A percentile compares a stretch with the other conserved stretches of the same genome.
Evolutionary conservation across 1,140 invertebrate species (phyloP).

Genomic region (Heterodera schachtii): DNA sequence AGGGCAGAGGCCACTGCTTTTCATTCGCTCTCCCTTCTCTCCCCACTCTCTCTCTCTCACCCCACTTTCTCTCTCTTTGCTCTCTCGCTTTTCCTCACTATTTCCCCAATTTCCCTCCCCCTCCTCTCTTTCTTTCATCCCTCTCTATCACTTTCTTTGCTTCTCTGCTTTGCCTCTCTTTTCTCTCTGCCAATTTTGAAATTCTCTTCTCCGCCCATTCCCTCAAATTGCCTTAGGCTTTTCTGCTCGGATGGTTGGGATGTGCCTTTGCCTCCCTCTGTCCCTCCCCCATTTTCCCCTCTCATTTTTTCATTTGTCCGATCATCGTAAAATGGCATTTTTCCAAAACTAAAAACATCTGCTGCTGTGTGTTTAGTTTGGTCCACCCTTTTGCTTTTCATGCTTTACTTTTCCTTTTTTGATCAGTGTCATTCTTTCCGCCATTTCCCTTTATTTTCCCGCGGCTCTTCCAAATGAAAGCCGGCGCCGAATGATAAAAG

Average conservation of each 20-base stretch:
- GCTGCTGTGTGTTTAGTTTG: neutral
- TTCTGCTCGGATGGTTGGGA: constrained; percentile 12
- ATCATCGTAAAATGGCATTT: constrained; percentile 27
- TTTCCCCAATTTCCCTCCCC: neutral
- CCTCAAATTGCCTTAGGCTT: constrained; percentile 22
- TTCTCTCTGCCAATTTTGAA: no score
- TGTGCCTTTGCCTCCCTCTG: constrained; percentile 1
- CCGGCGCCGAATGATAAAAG: neutral
- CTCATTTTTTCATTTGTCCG: constrained; percentile 2
- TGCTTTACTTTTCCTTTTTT: neutral
- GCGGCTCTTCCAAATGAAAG: neutral
- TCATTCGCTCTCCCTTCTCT: neutral
- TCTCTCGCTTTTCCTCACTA: no score
- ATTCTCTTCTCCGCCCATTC: neutral
- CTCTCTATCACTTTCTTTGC: no score
- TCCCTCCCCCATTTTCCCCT: neutral
- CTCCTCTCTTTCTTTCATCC: neutral
- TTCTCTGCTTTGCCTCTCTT: no score
- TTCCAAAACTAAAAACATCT: constrained; percentile 1
- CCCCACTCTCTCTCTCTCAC: neutral
- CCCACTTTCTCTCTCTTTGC: neutral
- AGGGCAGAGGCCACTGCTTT: neutral
- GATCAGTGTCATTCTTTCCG: no score
- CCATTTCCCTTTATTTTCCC: neutral
- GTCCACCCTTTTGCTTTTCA: neutral